These are phyloP conservation scores for Himalopsyche kuldschensis DNA, from an alignment of 2,888 invertebrate species.

Conservation along the genomic window DNA sequence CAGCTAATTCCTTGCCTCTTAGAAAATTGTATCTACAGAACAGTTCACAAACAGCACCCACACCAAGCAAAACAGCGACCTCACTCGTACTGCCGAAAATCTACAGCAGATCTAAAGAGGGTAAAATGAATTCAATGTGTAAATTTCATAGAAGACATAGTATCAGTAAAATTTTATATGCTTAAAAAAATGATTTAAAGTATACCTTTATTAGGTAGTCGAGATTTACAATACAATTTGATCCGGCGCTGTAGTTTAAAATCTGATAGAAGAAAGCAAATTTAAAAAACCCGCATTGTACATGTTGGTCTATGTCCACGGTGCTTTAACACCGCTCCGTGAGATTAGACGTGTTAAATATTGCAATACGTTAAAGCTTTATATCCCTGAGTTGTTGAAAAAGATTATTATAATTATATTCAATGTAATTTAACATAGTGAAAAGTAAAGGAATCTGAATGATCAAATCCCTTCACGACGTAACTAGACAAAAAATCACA, in stretches of 20 bases:
- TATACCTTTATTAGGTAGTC: not conserved
- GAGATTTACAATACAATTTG: not conserved
- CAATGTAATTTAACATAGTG: too few relatives aligned
- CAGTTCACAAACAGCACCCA: slow-evolving; percentile 6
- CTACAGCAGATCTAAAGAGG: not conserved
- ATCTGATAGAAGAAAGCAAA: not conserved
- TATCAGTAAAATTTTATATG: not conserved
- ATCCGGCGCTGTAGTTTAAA: not conserved
- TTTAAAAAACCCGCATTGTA: slow-evolving; percentile 23
- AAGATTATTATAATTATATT: too few relatives aligned
- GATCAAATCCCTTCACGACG: too few relatives aligned
- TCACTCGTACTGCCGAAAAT: slow-evolving; percentile 16
- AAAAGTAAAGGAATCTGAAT: too few relatives aligned
- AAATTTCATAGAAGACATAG: not conserved
- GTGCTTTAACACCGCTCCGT: not conserved
- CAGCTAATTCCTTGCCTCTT: not conserved
- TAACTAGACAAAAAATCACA: too few relatives aligned
- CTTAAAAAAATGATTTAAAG: not conserved
- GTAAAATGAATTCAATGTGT: not conserved
- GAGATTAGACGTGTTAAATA: slow-evolving; percentile 18
- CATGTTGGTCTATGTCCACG: not conserved
- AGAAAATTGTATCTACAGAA: not conserved
- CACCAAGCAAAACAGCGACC: slow-evolving; percentile 34
- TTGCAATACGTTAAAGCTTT: not conserved
- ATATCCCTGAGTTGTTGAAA: not conserved